These are phyloP conservation scores for Salvelinus fontinalis DNA, from an alignment of 2,113 vertebrate genomes.

Conservation along the genomic window DNA sequence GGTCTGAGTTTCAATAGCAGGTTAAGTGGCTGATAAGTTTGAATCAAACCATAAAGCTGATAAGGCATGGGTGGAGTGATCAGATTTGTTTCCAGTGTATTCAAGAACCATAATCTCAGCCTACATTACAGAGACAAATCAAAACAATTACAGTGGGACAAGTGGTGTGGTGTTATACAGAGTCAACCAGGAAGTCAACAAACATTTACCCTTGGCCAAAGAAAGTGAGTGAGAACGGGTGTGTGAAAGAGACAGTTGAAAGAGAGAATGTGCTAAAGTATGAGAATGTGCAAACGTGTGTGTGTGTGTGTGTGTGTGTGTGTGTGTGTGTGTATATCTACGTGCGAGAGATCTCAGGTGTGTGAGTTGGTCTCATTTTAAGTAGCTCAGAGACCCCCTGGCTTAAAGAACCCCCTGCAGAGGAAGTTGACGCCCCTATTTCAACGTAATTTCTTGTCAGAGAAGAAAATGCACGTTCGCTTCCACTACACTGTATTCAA, in stretches of 20 bases:
- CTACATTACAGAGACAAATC: background rate
- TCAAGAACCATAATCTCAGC: background rate
- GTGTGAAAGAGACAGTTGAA: too few species aligned
- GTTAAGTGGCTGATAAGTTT: background rate
- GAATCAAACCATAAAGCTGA: background rate
- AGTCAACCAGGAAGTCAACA: background rate
- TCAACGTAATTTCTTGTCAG: too few species aligned
- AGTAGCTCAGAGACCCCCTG: background rate
- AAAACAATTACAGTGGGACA: background rate
- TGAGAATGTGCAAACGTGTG: background rate
- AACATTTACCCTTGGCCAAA: background rate
- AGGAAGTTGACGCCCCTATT: too few species aligned
- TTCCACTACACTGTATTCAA: too few species aligned
- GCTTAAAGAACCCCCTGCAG: conserved; percentile 16
- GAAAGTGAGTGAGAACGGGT: background rate
- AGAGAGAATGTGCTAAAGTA: background rate
- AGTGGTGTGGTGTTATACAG: background rate
- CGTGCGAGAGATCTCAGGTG: conserved; percentile 7
- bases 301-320: too few species aligned
- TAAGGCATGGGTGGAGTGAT: background rate
- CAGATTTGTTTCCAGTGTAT: background rate
- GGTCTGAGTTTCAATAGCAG: background rate
- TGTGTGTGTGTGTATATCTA: background rate
- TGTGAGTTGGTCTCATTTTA: background rate
- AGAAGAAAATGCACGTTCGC: too few species aligned